Conservation (phyloP, 2,113 vertebrate species). For the Onychorhynchus coronatus region DNA sequence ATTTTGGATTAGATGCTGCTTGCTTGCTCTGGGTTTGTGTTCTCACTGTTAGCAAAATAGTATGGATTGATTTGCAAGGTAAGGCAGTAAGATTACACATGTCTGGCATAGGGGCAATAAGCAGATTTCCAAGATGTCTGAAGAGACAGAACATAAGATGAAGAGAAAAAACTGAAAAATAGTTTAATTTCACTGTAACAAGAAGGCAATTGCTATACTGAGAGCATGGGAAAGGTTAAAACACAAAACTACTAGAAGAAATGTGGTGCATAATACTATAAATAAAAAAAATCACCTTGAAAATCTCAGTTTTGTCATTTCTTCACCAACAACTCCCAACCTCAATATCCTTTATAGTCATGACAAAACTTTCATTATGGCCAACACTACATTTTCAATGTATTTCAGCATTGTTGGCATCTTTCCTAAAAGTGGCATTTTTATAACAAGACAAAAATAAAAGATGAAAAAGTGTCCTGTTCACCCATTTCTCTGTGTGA, state of each 20-base stretch:
- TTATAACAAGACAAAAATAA: slow-evolving; percentile 29
- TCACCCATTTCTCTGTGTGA: slow-evolving; percentile 3
- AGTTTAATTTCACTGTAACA: neutral
- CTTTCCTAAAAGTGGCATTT: slow-evolving; percentile 22
- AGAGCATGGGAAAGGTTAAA: neutral
- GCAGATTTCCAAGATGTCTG: neutral
- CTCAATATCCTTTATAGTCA: neutral
- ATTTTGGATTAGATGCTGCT: neutral
- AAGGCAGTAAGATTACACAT: neutral
- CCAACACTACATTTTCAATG: slow-evolving; percentile 12
- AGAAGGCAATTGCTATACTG: neutral
- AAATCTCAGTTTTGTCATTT: neutral
- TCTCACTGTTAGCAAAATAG: neutral
- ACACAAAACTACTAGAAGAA: neutral
- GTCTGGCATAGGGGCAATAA: neutral
- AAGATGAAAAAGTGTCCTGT: slow-evolving; percentile 35
- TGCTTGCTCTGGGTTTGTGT: neutral
- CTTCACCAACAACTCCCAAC: neutral
- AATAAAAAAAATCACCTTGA: neutral
- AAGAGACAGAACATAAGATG: neutral
- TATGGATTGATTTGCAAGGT: neutral
- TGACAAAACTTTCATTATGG: slow-evolving; percentile 6
- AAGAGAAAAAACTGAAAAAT: neutral
- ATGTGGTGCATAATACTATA: neutral
- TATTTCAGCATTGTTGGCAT: slow-evolving; percentile 36